Evolutionary conservation across 2,113 vertebrate genomes (phyloP), one percentile per base, ranked within the genome.

Genomic region (Cynopterus brachyotis): DNA sequence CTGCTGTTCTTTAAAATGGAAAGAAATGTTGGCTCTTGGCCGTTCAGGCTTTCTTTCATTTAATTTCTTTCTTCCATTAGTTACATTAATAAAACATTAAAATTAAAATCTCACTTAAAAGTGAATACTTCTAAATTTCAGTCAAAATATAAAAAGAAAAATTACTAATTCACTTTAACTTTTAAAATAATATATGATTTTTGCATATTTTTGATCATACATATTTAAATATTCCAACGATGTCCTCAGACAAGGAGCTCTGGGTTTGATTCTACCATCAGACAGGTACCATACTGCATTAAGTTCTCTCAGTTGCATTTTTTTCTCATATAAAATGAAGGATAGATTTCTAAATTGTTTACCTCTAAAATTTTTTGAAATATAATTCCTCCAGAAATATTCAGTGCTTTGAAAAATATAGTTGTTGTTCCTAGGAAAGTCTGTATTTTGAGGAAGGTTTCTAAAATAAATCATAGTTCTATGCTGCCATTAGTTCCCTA

Each of bases 81-180:
- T 89, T n/a, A 72, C 75, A 45, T 37, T 89, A 57, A 73, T 82
- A 94, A 89, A 96, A 69, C 9, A 37, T 69, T 94, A 87, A 83
- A 79, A 86, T 83, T 90, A 88, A 92, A 96, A 85, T 93, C n/a
- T 87, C 37, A 93, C 55, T 94, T 60, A 84, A 91, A 81, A 91
- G 45, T 42, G 28, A 91, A 50, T 69, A 73, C 42, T 81, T 64
- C 91, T 82, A 91, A 62, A 81, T 73, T 85, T 85, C 81, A 97
- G 26, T 81, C 11, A 60, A 85, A 94, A 69, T 76, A 35, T 35
- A 45, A 85, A 95, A 78, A 69, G 42, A 81, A 93, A 88, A 76
- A 80, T 40, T 85, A 60, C 24, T 64, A 75, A 70, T 50, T 22
- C 91, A 32, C 20, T 53, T 91, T 64, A 17, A 32, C 78, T 91